These are phyloP conservation scores for Eufriesea mexicana DNA, from an alignment of 1,140 invertebrate genomes.

Conservation along the genomic window DNA sequence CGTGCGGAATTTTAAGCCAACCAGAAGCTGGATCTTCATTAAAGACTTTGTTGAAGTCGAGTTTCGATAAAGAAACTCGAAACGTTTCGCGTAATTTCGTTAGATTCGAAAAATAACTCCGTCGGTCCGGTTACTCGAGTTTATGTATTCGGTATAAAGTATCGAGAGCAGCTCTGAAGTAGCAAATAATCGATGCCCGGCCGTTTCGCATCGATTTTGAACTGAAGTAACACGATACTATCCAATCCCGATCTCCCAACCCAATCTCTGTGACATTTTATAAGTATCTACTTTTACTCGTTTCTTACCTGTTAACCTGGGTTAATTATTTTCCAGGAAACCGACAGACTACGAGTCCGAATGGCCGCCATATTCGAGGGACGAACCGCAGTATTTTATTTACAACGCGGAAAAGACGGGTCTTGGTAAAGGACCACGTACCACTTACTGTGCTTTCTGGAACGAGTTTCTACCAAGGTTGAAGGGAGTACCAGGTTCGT, in stretches of 20 bases:
- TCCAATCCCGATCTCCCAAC: too few relatives aligned
- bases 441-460: conserved; percentile 96
- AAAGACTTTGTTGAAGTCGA: not conserved
- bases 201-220: not conserved
- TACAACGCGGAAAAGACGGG: conserved; percentile 90
- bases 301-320: too few relatives aligned
- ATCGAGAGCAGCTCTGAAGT: not conserved
- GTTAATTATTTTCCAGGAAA: conserved; percentile 89
- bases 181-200: not conserved
- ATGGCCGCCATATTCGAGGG: conserved; percentile 94
- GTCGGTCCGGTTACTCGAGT: too few relatives aligned
- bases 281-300: too few relatives aligned
- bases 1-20: not conserved
- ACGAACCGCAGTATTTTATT: conserved; percentile 93
- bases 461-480: conserved; percentile 95
- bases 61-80: not conserved
- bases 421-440: conserved; percentile 90
- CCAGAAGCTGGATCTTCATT: not conserved
- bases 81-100: not conserved
- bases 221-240: too few relatives aligned
- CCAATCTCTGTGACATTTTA: too few relatives aligned
- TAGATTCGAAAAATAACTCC: too few relatives aligned
- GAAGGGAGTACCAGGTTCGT: conserved; percentile 87
- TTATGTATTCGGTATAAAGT: too few relatives aligned
- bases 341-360: conserved; percentile 90